Evolutionary conservation across 2,113 vertebrate species (phyloP).

Genomic region (Thunnus thynnus): DNA sequence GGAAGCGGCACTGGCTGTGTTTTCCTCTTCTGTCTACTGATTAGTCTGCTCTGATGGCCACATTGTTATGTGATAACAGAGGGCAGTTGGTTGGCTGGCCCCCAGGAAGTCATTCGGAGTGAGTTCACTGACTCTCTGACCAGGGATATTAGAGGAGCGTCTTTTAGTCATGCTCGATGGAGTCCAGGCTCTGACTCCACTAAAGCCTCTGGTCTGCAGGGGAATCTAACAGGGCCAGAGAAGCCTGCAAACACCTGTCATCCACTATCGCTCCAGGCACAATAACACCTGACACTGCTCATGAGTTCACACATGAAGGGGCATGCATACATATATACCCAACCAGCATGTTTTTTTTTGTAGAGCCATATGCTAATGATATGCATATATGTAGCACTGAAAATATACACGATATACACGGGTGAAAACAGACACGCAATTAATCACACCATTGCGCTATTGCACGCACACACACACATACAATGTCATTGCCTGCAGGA

Average conservation of each 20-base stretch:
- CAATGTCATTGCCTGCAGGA: constrained; percentile 44
- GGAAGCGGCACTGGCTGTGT: constrained; percentile 45
- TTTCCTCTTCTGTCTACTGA: constrained; percentile 58
- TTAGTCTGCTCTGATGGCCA: constrained; percentile 64
- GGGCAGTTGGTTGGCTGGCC: constrained; percentile 50
- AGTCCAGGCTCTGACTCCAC: constrained; percentile 50
- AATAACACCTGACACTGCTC: constrained; percentile 61
- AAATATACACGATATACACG: constrained; percentile 51
- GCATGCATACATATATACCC: constrained; percentile 10
- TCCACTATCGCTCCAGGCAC: constrained; percentile 51
- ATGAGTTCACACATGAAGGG: constrained; percentile 37
- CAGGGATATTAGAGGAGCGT: constrained; percentile 63
- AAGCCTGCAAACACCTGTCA: constrained; percentile 69
- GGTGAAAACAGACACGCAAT: constrained; percentile 41
- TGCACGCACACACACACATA: constrained; percentile 43
- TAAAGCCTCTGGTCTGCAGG: constrained; percentile 56
- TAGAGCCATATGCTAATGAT: constrained; percentile 12
- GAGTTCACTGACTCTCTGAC: constrained; percentile 67
- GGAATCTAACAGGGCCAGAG: constrained; percentile 54
- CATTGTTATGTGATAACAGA: constrained; percentile 66
- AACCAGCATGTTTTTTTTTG: background rate
- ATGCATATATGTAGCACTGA: constrained; percentile 19
- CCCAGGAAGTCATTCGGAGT: constrained; percentile 65
- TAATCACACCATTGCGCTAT: constrained; percentile 56
- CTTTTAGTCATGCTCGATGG: constrained; percentile 69